A percentile compares a stretch with the other conserved stretches of the same genome.
phyloP scores from a whole-genome alignment of 2,797 vertebrate genomes.

The Tadarida brasiliensis region DNA sequence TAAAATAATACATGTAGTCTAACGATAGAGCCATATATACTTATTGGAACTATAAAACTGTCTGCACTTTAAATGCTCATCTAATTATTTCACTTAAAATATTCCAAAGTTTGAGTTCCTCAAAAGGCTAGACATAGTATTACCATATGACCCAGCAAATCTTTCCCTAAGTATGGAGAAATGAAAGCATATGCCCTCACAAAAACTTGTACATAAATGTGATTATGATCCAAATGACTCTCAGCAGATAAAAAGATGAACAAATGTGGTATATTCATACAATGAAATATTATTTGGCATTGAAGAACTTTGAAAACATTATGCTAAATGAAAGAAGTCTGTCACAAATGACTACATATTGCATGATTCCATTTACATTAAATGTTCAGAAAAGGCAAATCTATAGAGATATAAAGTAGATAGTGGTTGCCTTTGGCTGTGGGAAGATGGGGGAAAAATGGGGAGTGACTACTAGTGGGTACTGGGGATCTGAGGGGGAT shows the following conservation, averaged over 20 bases:
- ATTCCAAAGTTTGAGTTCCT: neutral
- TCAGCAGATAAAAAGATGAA: neutral
- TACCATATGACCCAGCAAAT: neutral
- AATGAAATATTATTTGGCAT: constrained; percentile 37
- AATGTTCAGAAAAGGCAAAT: neutral
- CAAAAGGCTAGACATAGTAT: neutral
- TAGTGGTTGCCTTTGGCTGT: neutral
- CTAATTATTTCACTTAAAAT: constrained; percentile 29
- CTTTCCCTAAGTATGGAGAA: constrained; percentile 1
- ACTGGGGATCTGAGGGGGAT: neutral
- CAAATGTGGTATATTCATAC: neutral
- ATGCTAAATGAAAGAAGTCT: neutral
- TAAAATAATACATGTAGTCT: neutral
- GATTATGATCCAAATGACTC: constrained; percentile 2
- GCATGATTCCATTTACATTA: neutral
- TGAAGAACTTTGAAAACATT: constrained; percentile 30
- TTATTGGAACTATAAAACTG: neutral
- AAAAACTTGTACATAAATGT: constrained; percentile 3
- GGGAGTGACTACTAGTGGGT: neutral
- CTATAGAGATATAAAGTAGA: neutral
- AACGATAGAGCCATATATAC: neutral
- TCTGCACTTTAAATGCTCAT: neutral
- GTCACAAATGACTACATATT: neutral
- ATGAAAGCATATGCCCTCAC: constrained; percentile 3
- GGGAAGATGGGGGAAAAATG: neutral